Percentiles rank a stretch among this genome's conserved stretches.
These are phyloP conservation scores for Caenorhabditis becei DNA, from an alignment of 2,888 invertebrate species.

Conservation along the genomic window DNA sequence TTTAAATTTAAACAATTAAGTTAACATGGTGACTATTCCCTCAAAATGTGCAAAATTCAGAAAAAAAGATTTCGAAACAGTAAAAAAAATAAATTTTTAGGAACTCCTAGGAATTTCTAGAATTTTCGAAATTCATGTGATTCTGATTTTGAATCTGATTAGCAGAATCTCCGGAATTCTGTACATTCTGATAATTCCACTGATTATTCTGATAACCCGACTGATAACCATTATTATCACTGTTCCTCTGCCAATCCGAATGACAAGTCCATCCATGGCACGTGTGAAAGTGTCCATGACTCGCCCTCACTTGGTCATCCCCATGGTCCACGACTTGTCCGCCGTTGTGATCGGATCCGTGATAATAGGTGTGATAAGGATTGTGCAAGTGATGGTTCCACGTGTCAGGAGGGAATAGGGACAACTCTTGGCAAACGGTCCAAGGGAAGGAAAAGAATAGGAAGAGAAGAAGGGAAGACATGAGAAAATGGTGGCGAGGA, in stretches of 20 bases:
- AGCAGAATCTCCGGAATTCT: too few species aligned
- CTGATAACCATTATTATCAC: background rate
- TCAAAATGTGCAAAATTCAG: too few species aligned
- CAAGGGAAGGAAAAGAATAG: background rate
- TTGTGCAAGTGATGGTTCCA: constrained; percentile 37
- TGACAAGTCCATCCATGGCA: constrained; percentile 48
- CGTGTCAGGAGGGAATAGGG: constrained; percentile 20
- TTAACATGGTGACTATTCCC: too few species aligned
- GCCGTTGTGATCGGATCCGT: constrained; percentile 36
- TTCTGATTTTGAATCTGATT: too few species aligned
- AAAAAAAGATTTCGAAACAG: too few species aligned
- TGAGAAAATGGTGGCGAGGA: too few species aligned
- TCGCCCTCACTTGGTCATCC: constrained; percentile 21
- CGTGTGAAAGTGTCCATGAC: constrained; percentile 37
- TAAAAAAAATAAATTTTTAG: too few species aligned
- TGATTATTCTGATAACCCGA: background rate
- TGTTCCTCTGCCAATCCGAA: constrained; percentile 37
- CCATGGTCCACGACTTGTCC: constrained; percentile 22
- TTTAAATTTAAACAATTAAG: too few species aligned
- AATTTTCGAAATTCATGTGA: too few species aligned
- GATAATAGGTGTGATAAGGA: constrained; percentile 35
- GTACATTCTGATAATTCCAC: background rate
- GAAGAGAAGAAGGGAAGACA: background rate
- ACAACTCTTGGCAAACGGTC: background rate
- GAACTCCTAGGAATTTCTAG: too few species aligned